Conservation (phyloP, 2,797 vertebrate species). For the Coregonus suidteri region DNA sequence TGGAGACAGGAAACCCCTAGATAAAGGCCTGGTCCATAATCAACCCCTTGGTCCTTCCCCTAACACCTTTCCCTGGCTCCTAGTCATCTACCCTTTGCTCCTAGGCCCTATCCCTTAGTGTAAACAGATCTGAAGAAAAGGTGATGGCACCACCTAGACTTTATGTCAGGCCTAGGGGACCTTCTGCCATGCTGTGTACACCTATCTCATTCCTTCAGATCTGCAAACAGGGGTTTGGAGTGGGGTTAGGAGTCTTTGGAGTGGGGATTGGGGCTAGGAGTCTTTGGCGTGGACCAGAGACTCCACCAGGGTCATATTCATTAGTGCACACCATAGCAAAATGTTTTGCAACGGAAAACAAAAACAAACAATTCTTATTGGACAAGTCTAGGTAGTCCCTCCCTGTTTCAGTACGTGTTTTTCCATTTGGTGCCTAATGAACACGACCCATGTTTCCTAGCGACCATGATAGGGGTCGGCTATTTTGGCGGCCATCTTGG, state of each 20-base stretch:
- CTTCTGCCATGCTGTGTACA: not conserved
- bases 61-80: not conserved
- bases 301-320: not conserved
- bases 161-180: not conserved
- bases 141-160: not conserved
- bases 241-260: not conserved
- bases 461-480: not conserved
- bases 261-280: not conserved
- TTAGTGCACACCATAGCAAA: not conserved
- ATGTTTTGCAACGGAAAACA: not conserved
- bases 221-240: not conserved
- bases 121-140: not conserved
- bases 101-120: not conserved
- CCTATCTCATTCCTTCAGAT: not conserved
- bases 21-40: constrained; percentile 16
- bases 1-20: constrained; percentile 27
- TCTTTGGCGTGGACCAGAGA: not conserved
- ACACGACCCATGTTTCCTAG: not conserved
- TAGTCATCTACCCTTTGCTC: not conserved
- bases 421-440: not conserved
- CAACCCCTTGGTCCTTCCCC: not conserved
- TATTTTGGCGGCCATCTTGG: constrained; percentile 4
- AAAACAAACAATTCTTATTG: not conserved
- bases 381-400: not conserved
- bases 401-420: not conserved